phyloP scores from a whole-genome alignment of 35 echinoderm and acorn worm species.

The Stichopus chloronotus region DNA sequence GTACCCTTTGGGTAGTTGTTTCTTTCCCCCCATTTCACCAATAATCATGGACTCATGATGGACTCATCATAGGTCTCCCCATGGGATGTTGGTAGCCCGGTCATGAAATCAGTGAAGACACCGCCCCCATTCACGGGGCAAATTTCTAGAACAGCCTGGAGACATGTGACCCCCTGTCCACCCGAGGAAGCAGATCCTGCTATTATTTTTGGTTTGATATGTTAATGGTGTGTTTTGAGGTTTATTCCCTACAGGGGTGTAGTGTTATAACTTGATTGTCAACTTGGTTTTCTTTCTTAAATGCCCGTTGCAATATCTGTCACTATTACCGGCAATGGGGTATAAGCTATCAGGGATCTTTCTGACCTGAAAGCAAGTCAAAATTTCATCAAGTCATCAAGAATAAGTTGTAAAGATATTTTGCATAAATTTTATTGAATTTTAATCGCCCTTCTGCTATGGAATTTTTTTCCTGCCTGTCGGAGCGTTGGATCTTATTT shows the following conservation, averaged over 20 bases:
- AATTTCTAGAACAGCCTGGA: conserved; percentile 38
- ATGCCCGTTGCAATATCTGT: background rate
- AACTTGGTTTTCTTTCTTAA: conserved; percentile 36
- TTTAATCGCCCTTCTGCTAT: no score
- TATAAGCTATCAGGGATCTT: no score
- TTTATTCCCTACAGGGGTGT: conserved; percentile 19
- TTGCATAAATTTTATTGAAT: no score
- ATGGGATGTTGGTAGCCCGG: background rate
- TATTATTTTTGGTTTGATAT: background rate
- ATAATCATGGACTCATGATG: background rate
- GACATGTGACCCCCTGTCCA: conserved; percentile 28
- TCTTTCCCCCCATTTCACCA: background rate
- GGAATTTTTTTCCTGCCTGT: no score
- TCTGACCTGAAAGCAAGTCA: no score
- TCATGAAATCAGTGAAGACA: background rate
- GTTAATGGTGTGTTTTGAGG: background rate
- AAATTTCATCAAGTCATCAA: no score
- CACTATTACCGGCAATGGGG: background rate
- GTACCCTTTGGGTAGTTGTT: background rate
- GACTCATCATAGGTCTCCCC: background rate
- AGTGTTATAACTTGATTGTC: conserved; percentile 40
- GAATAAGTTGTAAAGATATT: no score
- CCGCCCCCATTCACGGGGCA: conserved; percentile 26
- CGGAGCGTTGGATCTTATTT: no score
- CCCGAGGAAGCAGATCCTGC: background rate